These are phyloP conservation scores for Aphrocallistes beatrix DNA, from an alignment of 37 sponge, comb jelly and placozoan species.

Conservation along the genomic window DNA sequence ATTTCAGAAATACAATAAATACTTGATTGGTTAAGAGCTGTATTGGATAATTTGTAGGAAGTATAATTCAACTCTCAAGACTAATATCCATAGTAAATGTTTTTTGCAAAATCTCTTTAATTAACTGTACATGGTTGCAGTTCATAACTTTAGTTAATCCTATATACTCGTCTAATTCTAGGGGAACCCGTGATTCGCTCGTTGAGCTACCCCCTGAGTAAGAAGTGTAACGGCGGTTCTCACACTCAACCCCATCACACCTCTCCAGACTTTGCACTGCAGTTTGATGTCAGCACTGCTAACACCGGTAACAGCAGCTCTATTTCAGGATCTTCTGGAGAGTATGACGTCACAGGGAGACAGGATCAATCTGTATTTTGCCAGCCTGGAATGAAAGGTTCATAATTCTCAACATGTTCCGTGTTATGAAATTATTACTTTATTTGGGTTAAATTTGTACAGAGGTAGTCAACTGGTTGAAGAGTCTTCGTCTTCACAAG, in stretches of 20 bases:
- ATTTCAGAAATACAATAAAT: too few relatives aligned
- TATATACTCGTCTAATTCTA: too few relatives aligned
- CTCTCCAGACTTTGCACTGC: background rate
- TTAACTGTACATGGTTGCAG: too few relatives aligned
- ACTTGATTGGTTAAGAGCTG: too few relatives aligned
- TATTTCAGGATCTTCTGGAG: background rate
- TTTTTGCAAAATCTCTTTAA: background rate
- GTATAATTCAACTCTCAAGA: too few relatives aligned
- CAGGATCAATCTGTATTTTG: background rate
- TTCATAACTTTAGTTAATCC: too few relatives aligned
- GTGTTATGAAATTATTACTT: background rate
- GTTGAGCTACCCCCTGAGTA: background rate
- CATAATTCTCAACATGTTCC: background rate
- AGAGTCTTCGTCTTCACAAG: constrained; percentile 77
- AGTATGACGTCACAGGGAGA: background rate
- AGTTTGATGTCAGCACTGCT: background rate
- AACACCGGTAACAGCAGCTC: constrained; percentile 9
- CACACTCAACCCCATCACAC: background rate
- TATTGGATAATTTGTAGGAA: too few relatives aligned
- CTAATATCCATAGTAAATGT: too few relatives aligned
- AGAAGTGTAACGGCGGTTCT: background rate
- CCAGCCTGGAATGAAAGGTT: constrained; percentile 57
- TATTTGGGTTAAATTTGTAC: background rate
- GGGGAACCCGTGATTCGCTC: background rate
- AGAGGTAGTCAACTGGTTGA: constrained; percentile 82